Conservation (phyloP, 2,113 vertebrate genomes). For the Bathybates hornii region DNA sequence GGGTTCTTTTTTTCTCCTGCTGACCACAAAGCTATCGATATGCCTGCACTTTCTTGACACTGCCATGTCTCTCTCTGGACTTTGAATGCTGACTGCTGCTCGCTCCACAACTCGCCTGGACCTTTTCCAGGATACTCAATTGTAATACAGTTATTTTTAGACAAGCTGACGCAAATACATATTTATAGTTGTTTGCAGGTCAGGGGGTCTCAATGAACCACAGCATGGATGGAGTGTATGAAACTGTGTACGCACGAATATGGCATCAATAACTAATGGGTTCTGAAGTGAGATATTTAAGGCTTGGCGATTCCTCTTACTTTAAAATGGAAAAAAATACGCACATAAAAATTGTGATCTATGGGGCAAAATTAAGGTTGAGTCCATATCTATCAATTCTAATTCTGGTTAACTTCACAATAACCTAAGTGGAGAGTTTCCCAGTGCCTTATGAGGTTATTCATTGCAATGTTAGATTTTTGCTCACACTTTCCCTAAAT, state of each 20-base stretch:
- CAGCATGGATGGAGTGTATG: conserved; percentile 7
- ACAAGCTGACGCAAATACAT: conserved; percentile 68
- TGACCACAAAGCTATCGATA: conserved; percentile 61
- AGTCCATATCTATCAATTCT: background rate
- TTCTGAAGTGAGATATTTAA: conserved; percentile 3
- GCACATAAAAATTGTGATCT: background rate
- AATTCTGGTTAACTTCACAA: conserved; percentile 9
- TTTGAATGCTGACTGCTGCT: conserved; percentile 63
- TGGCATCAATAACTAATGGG: conserved; percentile 4
- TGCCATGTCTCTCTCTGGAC: conserved; percentile 43
- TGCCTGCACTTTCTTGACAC: conserved; percentile 49
- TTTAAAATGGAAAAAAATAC: background rate
- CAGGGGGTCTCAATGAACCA: conserved; percentile 49
- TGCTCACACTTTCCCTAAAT: conserved; percentile 42
- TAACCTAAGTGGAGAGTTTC: conserved; percentile 16
- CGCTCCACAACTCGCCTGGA: conserved; percentile 50
- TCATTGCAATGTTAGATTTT: conserved; percentile 18
- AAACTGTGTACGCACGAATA: conserved; percentile 41
- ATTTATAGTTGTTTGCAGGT: conserved; percentile 70
- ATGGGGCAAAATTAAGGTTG: background rate
- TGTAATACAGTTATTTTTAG: conserved; percentile 70
- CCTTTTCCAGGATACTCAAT: conserved; percentile 55
- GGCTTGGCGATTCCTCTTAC: background rate
- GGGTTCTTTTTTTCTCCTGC: conserved; percentile 16
- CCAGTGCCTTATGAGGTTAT: background rate